Evolutionary conservation across 2,797 vertebrate species (phyloP).

Genomic region (Esox masquinongy): DNA sequence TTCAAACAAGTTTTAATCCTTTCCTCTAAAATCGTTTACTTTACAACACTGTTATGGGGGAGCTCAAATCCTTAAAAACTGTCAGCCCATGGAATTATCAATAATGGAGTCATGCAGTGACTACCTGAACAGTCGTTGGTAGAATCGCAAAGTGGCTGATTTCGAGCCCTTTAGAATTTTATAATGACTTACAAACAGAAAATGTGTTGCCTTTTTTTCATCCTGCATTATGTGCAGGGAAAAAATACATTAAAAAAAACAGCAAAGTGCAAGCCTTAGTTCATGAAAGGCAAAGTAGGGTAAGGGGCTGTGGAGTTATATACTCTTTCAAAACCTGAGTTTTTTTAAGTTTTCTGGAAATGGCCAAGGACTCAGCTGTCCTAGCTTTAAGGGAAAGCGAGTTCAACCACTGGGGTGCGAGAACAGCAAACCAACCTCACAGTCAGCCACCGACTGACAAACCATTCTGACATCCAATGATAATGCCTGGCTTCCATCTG

Average conservation of each 20-base stretch:
- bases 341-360: too few relatives aligned
- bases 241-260: too few relatives aligned
- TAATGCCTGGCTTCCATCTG: background rate
- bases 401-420: too few relatives aligned
- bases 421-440: background rate
- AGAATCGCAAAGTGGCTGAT: background rate
- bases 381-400: too few relatives aligned
- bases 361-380: too few relatives aligned
- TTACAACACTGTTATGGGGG: background rate
- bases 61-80: background rate
- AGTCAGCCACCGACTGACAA: background rate
- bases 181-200: background rate
- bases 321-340: too few relatives aligned
- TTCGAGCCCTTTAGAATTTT: background rate
- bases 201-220: background rate
- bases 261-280: too few relatives aligned
- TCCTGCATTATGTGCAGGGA: too few relatives aligned
- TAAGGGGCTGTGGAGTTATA: too few relatives aligned
- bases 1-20: background rate
- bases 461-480: background rate
- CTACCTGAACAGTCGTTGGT: background rate
- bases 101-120: background rate
- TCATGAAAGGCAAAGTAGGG: too few relatives aligned
- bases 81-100: background rate
- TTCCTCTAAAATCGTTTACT: background rate